Evolutionary conservation across 2,888 invertebrate genomes (phyloP).

Genomic region (Cerastis leucographa): DNA sequence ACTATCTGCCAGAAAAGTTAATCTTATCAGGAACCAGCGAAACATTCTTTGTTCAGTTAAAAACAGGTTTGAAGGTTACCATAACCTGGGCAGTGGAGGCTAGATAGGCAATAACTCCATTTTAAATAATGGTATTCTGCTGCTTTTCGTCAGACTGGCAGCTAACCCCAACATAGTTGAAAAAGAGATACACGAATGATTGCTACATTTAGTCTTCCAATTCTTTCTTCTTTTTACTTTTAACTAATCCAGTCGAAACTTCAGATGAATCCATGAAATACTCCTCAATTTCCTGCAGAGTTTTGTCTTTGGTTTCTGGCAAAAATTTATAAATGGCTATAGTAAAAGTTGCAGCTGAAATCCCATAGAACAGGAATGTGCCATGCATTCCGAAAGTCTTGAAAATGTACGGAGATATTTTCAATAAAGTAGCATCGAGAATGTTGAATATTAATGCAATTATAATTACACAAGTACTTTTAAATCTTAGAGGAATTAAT

Average conservation of each 20-base stretch:
- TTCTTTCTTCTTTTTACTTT: not conserved
- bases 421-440: not conserved
- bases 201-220: not conserved
- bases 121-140: too few relatives aligned
- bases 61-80: too few relatives aligned
- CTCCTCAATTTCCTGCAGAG: conserved; percentile 63
- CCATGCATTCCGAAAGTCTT: conserved; percentile 17
- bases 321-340: conserved; percentile 6
- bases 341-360: not conserved
- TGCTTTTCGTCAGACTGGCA: too few relatives aligned
- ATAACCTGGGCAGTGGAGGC: too few relatives aligned
- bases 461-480: conserved; percentile 1
- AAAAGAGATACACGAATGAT: too few relatives aligned
- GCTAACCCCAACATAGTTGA: too few relatives aligned
- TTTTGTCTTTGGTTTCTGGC: conserved; percentile 67
- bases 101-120: too few relatives aligned
- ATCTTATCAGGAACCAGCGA: too few relatives aligned
- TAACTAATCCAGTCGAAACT: not conserved
- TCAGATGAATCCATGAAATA: conserved; percentile 6
- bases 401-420: conserved; percentile 3
- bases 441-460: not conserved
- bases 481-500: conserved; percentile 4
- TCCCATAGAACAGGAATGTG: not conserved
- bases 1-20: too few relatives aligned
- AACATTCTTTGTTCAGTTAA: too few relatives aligned